Conservation (phyloP, 2,113 vertebrate genomes). For the Campylomormyrus tamandua region DNA sequence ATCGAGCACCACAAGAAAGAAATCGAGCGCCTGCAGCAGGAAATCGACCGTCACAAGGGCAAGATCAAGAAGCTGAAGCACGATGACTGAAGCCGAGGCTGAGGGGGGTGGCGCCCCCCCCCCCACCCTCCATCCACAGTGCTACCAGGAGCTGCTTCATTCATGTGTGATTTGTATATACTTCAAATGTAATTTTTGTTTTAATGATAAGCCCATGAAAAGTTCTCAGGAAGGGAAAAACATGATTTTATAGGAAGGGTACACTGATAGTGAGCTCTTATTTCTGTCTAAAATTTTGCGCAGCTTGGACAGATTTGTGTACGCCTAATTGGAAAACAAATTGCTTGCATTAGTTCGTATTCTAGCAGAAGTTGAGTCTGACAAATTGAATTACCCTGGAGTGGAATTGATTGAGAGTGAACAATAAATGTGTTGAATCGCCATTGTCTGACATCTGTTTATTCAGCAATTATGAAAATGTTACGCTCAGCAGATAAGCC, state of each 20-base stretch:
- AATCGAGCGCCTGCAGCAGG: slow-evolving; percentile 80
- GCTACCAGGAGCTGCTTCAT: too few species aligned
- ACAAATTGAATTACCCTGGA: neutral
- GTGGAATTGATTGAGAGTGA: neutral
- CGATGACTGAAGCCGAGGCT: slow-evolving; percentile 50
- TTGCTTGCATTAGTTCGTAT: neutral
- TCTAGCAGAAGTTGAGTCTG: neutral
- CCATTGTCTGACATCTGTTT: neutral
- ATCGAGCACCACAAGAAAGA: slow-evolving; percentile 78
- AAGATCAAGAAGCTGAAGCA: slow-evolving; percentile 74
- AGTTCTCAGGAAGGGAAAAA: neutral
- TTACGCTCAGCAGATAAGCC: neutral
- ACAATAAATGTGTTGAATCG: neutral
- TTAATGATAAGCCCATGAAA: neutral
- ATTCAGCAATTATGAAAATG: neutral
- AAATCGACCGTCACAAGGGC: slow-evolving; percentile 78
- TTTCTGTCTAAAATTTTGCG: neutral
- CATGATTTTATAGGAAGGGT: neutral
- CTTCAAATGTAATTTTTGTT: neutral
- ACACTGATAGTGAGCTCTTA: neutral
- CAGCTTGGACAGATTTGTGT: neutral
- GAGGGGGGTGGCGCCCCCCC: neutral
- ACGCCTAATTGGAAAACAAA: neutral
- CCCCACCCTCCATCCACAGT: neutral
- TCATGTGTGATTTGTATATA: neutral